phyloP scores from a whole-genome alignment of 2,888 invertebrate genomes.

The Hyposoter didymator region DNA sequence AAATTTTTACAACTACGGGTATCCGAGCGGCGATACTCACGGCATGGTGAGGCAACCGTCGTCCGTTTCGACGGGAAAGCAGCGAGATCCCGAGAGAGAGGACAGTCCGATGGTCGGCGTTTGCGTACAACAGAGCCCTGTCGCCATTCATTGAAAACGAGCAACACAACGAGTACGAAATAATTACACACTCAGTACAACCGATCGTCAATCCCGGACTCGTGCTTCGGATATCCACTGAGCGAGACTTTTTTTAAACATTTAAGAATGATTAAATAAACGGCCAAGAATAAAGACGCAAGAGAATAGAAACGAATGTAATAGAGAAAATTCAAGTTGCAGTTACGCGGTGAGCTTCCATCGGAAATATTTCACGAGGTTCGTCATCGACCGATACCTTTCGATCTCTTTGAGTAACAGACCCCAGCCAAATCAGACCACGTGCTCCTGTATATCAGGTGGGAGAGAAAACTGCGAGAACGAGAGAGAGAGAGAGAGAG shows the following conservation, averaged over 20 bases:
- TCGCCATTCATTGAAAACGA: slow-evolving; percentile 91
- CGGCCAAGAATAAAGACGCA: neutral
- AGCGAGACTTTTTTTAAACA: neutral
- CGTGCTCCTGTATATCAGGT: neutral
- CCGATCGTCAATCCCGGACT: slow-evolving; percentile 13
- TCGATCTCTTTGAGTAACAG: neutral
- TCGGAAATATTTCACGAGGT: neutral
- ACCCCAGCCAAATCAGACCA: neutral
- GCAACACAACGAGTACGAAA: slow-evolving; percentile 28
- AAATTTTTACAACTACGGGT: slow-evolving; percentile 82
- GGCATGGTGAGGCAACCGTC: slow-evolving; percentile 80
- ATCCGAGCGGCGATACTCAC: slow-evolving; percentile 80
- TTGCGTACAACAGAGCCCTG: slow-evolving; percentile 96
- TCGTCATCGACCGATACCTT: slow-evolving; percentile 35
- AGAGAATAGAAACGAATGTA: neutral
- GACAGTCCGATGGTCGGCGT: slow-evolving; percentile 95
- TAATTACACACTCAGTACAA: neutral
- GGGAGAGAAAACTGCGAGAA: neutral
- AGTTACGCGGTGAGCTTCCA: neutral
- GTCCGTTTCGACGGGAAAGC: slow-evolving; percentile 80
- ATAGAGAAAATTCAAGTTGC: neutral
- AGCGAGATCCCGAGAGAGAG: slow-evolving; percentile 85
- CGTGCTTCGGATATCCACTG: neutral
- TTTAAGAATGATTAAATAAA: neutral
- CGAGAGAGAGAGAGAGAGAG: neutral